Percentiles rank a stretch among this genome's conserved stretches.
These are phyloP conservation scores for Gavialis gangeticus DNA, from an alignment of 2,113 vertebrate genomes.

Conservation along the genomic window DNA sequence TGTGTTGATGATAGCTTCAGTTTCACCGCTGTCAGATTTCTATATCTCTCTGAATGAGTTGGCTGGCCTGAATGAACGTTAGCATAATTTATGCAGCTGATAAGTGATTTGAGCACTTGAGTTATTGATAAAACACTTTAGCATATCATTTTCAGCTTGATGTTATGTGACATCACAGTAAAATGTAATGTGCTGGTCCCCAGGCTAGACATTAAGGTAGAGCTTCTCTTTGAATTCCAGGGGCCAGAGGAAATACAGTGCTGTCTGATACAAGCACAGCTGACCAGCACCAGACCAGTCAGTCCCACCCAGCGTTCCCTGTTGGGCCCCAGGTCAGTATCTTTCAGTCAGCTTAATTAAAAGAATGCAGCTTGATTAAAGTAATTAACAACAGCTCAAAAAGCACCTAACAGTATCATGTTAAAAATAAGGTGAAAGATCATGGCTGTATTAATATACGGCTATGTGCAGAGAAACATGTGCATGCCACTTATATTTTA, in stretches of 20 bases:
- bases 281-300: slow-evolving; percentile 89
- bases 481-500: slow-evolving; percentile 19
- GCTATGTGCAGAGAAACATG: too few relatives aligned
- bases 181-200: slow-evolving; percentile 65
- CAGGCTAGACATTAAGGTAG: slow-evolving; percentile 76
- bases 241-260: slow-evolving; percentile 81
- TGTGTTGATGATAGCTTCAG: slow-evolving; percentile 68
- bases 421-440: slow-evolving; percentile 40
- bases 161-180: slow-evolving; percentile 74
- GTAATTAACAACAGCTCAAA: slow-evolving; percentile 47
- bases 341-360: not conserved
- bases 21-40: slow-evolving; percentile 78
- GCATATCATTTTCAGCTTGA: slow-evolving; percentile 77
- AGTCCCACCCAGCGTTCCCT: slow-evolving; percentile 89
- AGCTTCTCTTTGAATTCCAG: slow-evolving; percentile 81
- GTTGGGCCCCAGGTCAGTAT: slow-evolving; percentile 94
- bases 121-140: slow-evolving; percentile 91
- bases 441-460: not conserved
- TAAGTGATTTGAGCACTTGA: slow-evolving; percentile 77
- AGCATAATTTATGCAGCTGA: slow-evolving; percentile 86
- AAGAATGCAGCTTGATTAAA: not conserved
- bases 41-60: slow-evolving; percentile 80
- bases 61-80: slow-evolving; percentile 73
- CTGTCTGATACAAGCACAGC: slow-evolving; percentile 87
- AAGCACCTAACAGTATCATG: slow-evolving; percentile 43